Conservation (phyloP, 2,888 invertebrate species). For the Synergus gifuensis region DNA sequence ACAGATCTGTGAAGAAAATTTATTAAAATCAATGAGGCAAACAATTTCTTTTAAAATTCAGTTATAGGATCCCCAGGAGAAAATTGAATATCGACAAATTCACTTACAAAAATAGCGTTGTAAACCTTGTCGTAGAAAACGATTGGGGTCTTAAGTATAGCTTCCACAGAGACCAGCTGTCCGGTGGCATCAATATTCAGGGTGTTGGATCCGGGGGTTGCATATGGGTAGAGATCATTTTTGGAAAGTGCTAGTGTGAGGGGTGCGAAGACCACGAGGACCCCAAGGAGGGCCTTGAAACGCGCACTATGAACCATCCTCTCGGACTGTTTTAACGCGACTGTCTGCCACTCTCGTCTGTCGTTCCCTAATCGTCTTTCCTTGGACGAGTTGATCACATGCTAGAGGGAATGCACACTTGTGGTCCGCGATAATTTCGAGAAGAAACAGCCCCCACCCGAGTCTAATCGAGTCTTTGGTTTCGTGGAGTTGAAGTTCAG, state of each 20-base stretch:
- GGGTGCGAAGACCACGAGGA: conserved; percentile 56
- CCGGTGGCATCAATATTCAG: conserved; percentile 66
- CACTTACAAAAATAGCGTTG: conserved; percentile 90
- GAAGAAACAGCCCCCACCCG: conserved; percentile 50
- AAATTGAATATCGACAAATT: conserved; percentile 44
- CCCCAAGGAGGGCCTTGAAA: conserved; percentile 59
- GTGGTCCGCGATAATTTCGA: conserved; percentile 59
- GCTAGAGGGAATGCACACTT: conserved; percentile 44
- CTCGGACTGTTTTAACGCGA: conserved; percentile 69
- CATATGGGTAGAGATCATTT: conserved; percentile 70
- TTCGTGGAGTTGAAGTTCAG: conserved; percentile 39
- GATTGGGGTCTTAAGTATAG: conserved; percentile 85
- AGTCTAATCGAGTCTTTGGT: conserved; percentile 45
- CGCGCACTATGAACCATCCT: conserved; percentile 71
- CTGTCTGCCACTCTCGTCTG: conserved; percentile 60
- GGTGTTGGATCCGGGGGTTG: conserved; percentile 55
- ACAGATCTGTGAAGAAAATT: not conserved
- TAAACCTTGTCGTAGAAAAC: conserved; percentile 89
- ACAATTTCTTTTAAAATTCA: not conserved
- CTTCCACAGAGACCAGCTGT: conserved; percentile 79
- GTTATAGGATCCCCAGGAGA: conserved; percentile 42
- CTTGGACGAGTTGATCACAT: conserved; percentile 48
- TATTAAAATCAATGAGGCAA: not conserved
- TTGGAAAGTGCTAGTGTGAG: conserved; percentile 61
- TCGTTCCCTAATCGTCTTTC: conserved; percentile 63